Base-by-base conservation (phyloP, 1,140 invertebrate genomes). In the Drusus annulatus region DNA sequence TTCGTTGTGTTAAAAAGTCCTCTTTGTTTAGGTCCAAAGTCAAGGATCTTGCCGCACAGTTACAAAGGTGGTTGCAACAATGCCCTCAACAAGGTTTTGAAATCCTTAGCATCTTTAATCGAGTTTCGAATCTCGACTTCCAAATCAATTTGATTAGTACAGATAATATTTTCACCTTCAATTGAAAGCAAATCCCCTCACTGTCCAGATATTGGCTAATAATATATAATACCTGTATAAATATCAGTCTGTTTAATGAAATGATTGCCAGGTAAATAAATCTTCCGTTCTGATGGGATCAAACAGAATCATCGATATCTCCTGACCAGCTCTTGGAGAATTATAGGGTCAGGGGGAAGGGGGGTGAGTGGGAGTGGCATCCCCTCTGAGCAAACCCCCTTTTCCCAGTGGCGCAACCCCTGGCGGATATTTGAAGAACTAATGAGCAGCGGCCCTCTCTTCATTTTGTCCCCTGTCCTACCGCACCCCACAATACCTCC, bases 371-470 rank as follows among this genome's bases (percentile, higher is more conserved):
- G 16, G 3, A 36, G 28, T 5, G 50, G 51, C 17, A 23, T 16
- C 51, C 65, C 65, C 16, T 16, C 51, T 76, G 36, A 63, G 56
- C 75, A 76, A 58, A 60, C 23, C 62, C n/a, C 58, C 36, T 25
- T 21, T 21, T 50, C 25, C 63, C 63, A n/a, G 25, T 28, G 52
- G 54, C 23, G 68, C 28, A 13, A n/a, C 36, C 19, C 52, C 63
- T 45, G 28, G 68, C 51, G 78, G 79, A 68, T 83, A 79, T 83
- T 83, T 83, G 81, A 83, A 80, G 78, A 83, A 83, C 81, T 83
- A 83, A 83, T 83, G 81, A 83, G 81, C 79, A 73, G 52, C 78
- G 68, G 60, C 79, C 69, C 79, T 36, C 79, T 77, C 80, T 73
- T 77, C 80, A 78, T 78, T 78, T 63, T 51, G 77, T 78, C 77